Percentiles rank a stretch among this genome's conserved stretches.
phyloP scores from a whole-genome alignment of 1,140 invertebrate genomes.

The Stenopsyche tienmushanensis region DNA sequence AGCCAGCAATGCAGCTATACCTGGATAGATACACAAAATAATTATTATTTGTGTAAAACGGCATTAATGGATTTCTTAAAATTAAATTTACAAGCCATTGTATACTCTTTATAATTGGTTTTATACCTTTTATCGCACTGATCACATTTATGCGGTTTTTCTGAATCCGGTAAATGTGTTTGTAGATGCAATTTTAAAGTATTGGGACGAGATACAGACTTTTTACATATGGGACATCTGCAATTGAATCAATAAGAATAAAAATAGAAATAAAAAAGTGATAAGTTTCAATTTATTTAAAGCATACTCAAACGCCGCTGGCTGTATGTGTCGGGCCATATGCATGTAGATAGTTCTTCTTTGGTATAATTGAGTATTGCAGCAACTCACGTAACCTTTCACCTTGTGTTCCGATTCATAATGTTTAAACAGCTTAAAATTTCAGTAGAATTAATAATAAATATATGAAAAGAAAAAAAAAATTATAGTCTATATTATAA shows the following conservation, averaged over 20 bases:
- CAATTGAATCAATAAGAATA: slow-evolving; percentile 7
- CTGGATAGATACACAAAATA: slow-evolving; percentile 2
- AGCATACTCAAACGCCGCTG: not conserved
- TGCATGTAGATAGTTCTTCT: slow-evolving; percentile 1
- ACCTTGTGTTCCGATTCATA: not conserved
- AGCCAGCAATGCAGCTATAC: slow-evolving; percentile 9
- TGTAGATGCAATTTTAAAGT: slow-evolving; percentile 29
- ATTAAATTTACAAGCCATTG: not conserved
- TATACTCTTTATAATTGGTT: not conserved
- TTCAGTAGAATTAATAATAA: not conserved
- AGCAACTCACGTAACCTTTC: slow-evolving; percentile 13
- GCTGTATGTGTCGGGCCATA: slow-evolving; percentile 7
- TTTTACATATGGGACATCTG: slow-evolving; percentile 38
- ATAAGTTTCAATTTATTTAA: not conserved
- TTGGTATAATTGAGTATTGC: not conserved
- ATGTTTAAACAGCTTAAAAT: slow-evolving; percentile 14
- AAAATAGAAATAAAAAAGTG: slow-evolving; percentile 8
- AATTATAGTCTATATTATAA: no score
- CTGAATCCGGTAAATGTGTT: slow-evolving; percentile 32
- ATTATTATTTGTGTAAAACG: not conserved
- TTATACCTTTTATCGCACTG: slow-evolving; percentile 29
- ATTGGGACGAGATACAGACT: slow-evolving; percentile 20
- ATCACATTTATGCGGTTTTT: slow-evolving; percentile 35
- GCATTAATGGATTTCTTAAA: not conserved
- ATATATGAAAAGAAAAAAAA: not conserved